These are phyloP conservation scores for Mus minutoides DNA, from an alignment of 2,797 vertebrate species.

Conservation along the genomic window DNA sequence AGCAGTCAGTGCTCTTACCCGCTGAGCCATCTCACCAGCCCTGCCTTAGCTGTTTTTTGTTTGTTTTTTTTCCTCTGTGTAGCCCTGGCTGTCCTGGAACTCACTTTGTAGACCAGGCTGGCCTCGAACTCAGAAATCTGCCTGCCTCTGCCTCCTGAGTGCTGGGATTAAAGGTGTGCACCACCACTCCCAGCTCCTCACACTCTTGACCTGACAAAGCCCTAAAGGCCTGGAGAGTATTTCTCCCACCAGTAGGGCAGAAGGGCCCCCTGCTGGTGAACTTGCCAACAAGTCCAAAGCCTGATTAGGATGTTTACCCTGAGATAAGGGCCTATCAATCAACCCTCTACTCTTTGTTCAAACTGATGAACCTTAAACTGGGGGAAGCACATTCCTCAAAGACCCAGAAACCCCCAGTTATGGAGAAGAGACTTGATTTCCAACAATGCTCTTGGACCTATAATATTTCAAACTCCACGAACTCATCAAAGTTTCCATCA, in stretches of 20 bases:
- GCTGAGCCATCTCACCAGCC: too few species aligned
- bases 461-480: neutral
- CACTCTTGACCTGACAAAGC: neutral
- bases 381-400: neutral
- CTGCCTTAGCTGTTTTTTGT: too few species aligned
- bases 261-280: neutral
- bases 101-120: too few species aligned
- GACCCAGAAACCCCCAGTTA: too few species aligned
- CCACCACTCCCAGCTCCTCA: too few species aligned
- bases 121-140: too few species aligned
- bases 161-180: too few species aligned
- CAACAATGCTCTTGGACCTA: too few species aligned
- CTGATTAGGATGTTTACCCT: neutral
- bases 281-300: neutral
- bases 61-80: too few species aligned
- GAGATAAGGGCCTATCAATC: neutral
- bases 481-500: neutral
- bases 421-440: neutral
- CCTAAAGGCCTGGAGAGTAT: neutral
- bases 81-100: too few species aligned
- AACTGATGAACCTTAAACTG: neutral
- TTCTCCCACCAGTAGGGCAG: neutral
- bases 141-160: too few species aligned
- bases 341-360: neutral
- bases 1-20: too few species aligned